Evolutionary conservation across 1,140 invertebrate genomes (phyloP), one percentile per base, ranked within the genome.

Genomic region (Riptortus pedestris): DNA sequence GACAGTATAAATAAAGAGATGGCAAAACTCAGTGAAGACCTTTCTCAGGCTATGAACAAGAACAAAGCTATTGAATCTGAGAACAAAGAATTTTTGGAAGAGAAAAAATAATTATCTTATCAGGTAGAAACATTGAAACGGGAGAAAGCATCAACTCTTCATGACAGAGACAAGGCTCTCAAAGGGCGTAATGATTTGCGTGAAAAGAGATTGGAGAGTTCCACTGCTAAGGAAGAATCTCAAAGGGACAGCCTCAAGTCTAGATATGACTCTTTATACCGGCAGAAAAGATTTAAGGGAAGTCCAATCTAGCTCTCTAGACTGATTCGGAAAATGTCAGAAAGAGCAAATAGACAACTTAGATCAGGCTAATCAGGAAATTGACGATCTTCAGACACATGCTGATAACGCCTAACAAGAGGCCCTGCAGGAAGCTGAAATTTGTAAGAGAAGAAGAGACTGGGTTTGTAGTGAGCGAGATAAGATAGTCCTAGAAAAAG

Each of bases 401-500:
- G 80, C 91, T 1, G 91, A 95, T 69, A 88, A 91, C 64, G 77
- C 91, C 9, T 86, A 91, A 66, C 78, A 80, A 0, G 92, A 93
- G 71, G 86, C 90, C 0, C 77, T 86, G 11, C 85, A 93, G 74
- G 94, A 97, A 75, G 90, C 93, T 0, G 93, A 97, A 75, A 90
- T 95, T 16, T 81, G 70, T 45, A 72, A 72, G 63, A 45, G 70
- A 45, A 51, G 70, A 14, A 64, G 64, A 26, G 94, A 97, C 73
- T 96, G 93, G 92, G 94, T 93, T 0, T 96, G 97, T 72, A 90
- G 86, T 62, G 94, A 98, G 74, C 79, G 94, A 52, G 93, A 98
- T 75, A 97, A 97, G 76, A 92, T 96, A 60, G 86, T 97, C 0
- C 81, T 91, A 68, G 95, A 98, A 73, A 79, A 93, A 62, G 95